A percentile compares a stretch with the other conserved stretches of the same genome.
Evolutionary conservation across 2,888 invertebrate species (phyloP).

Genomic region (Ophion obscuratus): DNA sequence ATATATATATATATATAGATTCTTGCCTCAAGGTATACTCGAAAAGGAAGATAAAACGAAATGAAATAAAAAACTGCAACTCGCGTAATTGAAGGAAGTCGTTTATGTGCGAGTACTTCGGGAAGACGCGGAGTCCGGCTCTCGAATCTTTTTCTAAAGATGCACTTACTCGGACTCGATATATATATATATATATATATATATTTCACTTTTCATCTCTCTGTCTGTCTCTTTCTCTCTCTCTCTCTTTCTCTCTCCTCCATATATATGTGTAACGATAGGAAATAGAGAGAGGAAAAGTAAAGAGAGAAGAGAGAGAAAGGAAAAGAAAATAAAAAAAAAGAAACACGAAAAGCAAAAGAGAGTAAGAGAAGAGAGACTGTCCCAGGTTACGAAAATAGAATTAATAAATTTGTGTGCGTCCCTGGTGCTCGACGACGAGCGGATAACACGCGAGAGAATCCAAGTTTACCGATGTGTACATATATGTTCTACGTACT

Average conservation of each 20-base stretch:
- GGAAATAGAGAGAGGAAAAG: too few relatives aligned
- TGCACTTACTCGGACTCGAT: conserved; percentile 45
- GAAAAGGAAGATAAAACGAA: background rate
- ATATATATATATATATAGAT: background rate
- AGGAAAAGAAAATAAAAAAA: background rate
- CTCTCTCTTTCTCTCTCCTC: too few relatives aligned
- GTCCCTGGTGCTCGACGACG: conserved; percentile 9
- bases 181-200: background rate
- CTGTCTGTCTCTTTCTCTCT: too few relatives aligned
- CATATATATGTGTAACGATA: too few relatives aligned
- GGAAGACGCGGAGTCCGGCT: conserved; percentile 18
- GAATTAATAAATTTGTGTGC: conserved; percentile 65
- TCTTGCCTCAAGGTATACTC: background rate
- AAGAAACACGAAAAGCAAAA: background rate
- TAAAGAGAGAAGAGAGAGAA: too few relatives aligned
- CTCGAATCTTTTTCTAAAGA: conserved; percentile 36
- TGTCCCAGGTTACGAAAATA: conserved; percentile 61
- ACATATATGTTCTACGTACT: conserved; percentile 5
- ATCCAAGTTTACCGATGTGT: conserved; percentile 21
- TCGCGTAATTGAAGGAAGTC: conserved; percentile 31
- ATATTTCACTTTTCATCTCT: too few relatives aligned
- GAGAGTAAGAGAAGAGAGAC: background rate
- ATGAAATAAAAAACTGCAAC: background rate
- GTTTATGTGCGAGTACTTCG: conserved; percentile 28
- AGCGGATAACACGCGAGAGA: conserved; percentile 38